Evolutionary conservation across 2,888 invertebrate genomes (phyloP).

Genomic region (Onchidella celtica): DNA sequence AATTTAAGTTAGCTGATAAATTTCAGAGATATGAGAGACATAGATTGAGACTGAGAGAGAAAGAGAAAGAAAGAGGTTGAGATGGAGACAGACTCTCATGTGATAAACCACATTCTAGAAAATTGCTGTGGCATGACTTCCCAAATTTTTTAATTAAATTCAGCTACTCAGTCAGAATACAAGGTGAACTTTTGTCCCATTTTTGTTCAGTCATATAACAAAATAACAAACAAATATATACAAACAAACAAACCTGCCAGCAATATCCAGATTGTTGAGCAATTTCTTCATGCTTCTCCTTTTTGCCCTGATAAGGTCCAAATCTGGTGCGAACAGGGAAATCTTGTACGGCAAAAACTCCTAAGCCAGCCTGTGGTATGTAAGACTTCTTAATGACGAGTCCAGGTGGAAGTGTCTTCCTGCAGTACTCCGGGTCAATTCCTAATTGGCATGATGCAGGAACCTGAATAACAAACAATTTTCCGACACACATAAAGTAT

Average conservation of each 20-base stretch:
- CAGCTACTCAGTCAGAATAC: no score
- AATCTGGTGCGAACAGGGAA: conserved; percentile 71
- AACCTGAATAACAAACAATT: conserved; percentile 8
- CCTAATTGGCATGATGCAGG: neutral
- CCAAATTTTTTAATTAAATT: no score
- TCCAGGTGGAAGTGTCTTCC: conserved; percentile 67
- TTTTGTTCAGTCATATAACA: no score
- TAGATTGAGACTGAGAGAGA: no score
- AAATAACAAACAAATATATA: no score
- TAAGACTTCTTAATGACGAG: conserved; percentile 69
- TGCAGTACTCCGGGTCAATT: conserved; percentile 46
- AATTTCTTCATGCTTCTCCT: conserved; percentile 57
- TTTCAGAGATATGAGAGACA: no score
- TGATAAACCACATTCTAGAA: no score
- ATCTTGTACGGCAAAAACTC: conserved; percentile 69
- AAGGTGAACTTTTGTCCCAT: no score
- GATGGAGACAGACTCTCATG: no score
- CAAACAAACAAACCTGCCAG: conserved; percentile 74
- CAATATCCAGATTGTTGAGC: conserved; percentile 77
- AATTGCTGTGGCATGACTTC: no score
- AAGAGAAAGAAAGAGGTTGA: no score
- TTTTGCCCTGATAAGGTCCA: conserved; percentile 78
- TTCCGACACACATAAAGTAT: neutral
- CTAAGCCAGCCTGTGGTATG: conserved; percentile 74
- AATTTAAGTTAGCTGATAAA: no score